phyloP scores from a whole-genome alignment of 2,888 invertebrate genomes.

The Hyposoter didymator region DNA sequence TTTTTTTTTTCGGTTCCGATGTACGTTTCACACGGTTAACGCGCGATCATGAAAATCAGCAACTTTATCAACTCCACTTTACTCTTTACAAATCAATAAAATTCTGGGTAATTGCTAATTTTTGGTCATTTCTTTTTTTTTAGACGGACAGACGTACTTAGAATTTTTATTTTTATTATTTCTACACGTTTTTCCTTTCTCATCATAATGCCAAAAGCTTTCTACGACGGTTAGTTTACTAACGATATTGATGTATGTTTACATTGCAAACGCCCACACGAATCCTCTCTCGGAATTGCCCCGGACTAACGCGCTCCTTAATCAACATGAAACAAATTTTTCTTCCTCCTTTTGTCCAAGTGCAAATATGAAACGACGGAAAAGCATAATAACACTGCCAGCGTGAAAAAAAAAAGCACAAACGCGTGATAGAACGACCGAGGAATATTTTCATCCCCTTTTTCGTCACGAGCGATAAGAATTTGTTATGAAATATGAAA shows the following conservation, averaged over 20 bases:
- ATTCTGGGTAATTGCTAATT: neutral
- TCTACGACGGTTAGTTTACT: neutral
- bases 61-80: neutral
- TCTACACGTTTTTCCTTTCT: neutral
- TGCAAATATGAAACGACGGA: conserved; percentile 2
- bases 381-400: conserved; percentile 67
- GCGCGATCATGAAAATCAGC: too few species aligned
- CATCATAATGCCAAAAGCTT: conserved; percentile 3
- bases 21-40: neutral
- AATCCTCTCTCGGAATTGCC: neutral
- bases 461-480: neutral
- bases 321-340: neutral
- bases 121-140: conserved; percentile 7
- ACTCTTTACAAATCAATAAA: neutral
- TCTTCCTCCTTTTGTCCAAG: conserved; percentile 11
- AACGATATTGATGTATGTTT: neutral
- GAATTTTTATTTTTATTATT: conserved; percentile 8
- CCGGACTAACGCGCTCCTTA: neutral
- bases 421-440: neutral
- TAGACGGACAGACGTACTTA: conserved; percentile 56
- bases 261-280: conserved; percentile 1
- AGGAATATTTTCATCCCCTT: conserved; percentile 13
- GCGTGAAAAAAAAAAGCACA: conserved; percentile 37
- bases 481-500: neutral
- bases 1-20: neutral